A percentile compares a stretch with the other conserved stretches of the same genome.
Evolutionary conservation across 2,888 invertebrate species (phyloP).

Genomic region (Carpatolechia fugitivella): DNA sequence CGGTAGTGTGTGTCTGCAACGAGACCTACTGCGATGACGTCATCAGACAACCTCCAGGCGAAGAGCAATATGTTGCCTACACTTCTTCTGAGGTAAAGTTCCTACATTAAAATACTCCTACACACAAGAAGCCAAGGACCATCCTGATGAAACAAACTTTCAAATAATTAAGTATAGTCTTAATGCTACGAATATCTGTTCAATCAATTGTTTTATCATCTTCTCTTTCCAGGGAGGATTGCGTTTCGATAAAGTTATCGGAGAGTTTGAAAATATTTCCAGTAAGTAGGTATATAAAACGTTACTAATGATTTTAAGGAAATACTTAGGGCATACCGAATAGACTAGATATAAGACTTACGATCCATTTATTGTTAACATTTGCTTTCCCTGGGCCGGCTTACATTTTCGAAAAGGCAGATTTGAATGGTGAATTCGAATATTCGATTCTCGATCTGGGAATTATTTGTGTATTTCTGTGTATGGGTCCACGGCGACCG

Average conservation of each 20-base stretch:
- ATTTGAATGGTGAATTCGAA: too few species aligned
- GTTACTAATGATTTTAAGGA: neutral
- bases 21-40: conserved; percentile 64
- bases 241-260: conserved; percentile 48
- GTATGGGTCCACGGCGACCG: too few species aligned
- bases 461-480: too few species aligned
- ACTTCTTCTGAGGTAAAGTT: conserved; percentile 54
- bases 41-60: conserved; percentile 41
- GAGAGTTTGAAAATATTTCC: conserved; percentile 12
- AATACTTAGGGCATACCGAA: too few species aligned
- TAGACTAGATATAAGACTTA: neutral
- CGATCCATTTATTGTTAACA: neutral
- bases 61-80: conserved; percentile 58
- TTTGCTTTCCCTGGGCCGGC: too few species aligned
- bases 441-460: too few species aligned
- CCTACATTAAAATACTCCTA: too few species aligned
- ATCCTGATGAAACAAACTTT: too few species aligned
- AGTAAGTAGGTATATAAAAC: neutral
- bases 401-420: too few species aligned
- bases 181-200: too few species aligned
- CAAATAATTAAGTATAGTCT: too few species aligned
- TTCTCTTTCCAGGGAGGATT: conserved; percentile 32
- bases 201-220: neutral
- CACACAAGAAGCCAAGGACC: too few species aligned
- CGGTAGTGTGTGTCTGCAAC: conserved; percentile 64